Conservation (phyloP, 2,113 vertebrate genomes). For the Columba livia region DNA sequence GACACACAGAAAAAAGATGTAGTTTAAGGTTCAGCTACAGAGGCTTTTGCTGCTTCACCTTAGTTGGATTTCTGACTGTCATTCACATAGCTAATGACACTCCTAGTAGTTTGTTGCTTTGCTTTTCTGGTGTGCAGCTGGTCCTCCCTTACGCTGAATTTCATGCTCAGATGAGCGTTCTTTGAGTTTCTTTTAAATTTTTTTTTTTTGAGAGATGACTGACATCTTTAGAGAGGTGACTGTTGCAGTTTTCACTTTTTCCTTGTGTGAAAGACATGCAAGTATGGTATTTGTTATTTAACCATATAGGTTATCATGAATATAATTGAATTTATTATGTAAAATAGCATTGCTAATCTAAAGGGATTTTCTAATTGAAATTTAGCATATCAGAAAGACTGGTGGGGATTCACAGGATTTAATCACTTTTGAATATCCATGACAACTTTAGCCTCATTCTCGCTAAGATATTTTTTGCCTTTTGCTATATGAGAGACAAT, state of each 20-base stretch:
- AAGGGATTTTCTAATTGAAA: not conserved
- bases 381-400: not conserved
- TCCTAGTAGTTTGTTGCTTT: not conserved
- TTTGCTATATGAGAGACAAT: not conserved
- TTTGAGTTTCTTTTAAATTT: not conserved
- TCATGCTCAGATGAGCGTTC: not conserved
- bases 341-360: not conserved
- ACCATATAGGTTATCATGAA: not conserved
- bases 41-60: not conserved
- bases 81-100: not conserved
- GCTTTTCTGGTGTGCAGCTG: not conserved
- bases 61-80: not conserved
- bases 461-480: not conserved
- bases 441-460: not conserved
- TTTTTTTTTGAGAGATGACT: not conserved
- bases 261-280: not conserved
- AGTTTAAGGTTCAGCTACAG: not conserved
- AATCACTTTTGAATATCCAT: not conserved
- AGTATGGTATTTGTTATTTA: not conserved
- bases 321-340: not conserved
- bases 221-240: not conserved
- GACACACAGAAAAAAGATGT: fast-evolving
- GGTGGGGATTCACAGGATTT: not conserved
- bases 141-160: not conserved
- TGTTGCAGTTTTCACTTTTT: not conserved